These are phyloP conservation scores for Salvelinus alpinus DNA, from an alignment of 2,113 vertebrate species.

Conservation along the genomic window DNA sequence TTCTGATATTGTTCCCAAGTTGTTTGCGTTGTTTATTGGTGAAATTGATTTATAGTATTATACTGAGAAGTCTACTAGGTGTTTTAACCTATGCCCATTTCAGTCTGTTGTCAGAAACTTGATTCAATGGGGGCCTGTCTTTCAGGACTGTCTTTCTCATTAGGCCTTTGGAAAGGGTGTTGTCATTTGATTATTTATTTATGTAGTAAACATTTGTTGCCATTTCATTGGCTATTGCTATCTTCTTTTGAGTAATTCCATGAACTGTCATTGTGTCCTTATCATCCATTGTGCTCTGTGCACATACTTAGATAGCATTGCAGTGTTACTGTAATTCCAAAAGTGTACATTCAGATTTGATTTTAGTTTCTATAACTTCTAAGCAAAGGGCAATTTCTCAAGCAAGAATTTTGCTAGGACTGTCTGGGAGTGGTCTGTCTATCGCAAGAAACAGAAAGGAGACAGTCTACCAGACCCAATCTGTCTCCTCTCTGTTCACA, in stretches of 20 bases:
- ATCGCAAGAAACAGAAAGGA: too few relatives aligned
- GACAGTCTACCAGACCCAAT: constrained; percentile 7
- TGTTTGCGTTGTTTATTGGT: not conserved
- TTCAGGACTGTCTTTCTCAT: not conserved
- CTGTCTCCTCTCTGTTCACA: constrained; percentile 45
- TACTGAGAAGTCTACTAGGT: not conserved
- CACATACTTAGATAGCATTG: constrained; percentile 37
- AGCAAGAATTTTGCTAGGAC: too few relatives aligned
- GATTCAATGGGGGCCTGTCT: not conserved
- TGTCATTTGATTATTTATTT: constrained; percentile 53
- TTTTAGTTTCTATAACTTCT: not conserved
- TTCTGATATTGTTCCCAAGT: not conserved
- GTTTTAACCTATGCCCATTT: not conserved
- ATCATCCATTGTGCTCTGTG: constrained; percentile 58
- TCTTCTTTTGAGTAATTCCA: constrained; percentile 2
- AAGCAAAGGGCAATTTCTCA: too few relatives aligned
- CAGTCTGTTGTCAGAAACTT: not conserved
- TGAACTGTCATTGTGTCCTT: constrained; percentile 26
- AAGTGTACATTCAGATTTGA: constrained; percentile 5
- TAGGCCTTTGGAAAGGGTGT: constrained; percentile 13
- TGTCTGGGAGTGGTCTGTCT: too few relatives aligned
- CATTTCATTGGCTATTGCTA: constrained; percentile 20
- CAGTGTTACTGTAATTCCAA: constrained; percentile 32
- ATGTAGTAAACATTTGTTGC: not conserved
- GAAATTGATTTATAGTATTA: not conserved